A percentile compares a stretch with the other conserved stretches of the same genome.
Evolutionary conservation across 2,113 vertebrate species (phyloP).

Genomic region (Podarcis raffonei): DNA sequence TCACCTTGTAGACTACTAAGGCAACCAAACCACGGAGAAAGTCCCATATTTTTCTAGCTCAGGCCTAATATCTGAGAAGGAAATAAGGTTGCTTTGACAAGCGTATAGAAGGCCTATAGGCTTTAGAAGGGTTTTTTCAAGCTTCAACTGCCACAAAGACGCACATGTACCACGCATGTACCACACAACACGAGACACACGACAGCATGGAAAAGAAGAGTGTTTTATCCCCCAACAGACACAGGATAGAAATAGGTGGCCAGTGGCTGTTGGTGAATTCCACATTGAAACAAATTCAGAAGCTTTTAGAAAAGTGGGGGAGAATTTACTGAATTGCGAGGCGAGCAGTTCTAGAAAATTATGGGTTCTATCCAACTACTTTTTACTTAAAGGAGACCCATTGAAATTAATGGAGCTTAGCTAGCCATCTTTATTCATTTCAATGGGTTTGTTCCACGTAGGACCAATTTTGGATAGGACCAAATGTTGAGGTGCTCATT

Average conservation of each 20-base stretch:
- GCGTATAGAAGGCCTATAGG: background rate
- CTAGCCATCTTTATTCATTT: no score
- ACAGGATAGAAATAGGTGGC: fast-evolving
- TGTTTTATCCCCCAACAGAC: constrained; percentile 24
- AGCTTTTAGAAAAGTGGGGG: no score
- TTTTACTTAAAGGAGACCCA: no score
- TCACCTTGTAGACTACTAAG: background rate
- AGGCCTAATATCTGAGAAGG: background rate
- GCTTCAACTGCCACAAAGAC: background rate
- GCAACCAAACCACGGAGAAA: background rate
- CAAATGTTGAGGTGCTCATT: no score
- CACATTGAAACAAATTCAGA: background rate
- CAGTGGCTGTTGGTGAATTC: background rate
- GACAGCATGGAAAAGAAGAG: background rate
- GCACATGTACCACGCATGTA: background rate
- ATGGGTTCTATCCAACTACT: no score
- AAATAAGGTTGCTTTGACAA: background rate
- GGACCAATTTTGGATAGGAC: no score
- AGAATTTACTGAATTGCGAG: no score
- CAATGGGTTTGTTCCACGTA: no score
- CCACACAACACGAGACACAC: background rate
- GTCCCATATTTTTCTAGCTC: no score
- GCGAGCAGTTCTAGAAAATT: no score
- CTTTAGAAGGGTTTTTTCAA: background rate
- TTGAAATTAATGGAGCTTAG: no score